These are phyloP conservation scores for Ormyrus thymus DNA, from an alignment of 2,888 invertebrate genomes.

Conservation along the genomic window DNA sequence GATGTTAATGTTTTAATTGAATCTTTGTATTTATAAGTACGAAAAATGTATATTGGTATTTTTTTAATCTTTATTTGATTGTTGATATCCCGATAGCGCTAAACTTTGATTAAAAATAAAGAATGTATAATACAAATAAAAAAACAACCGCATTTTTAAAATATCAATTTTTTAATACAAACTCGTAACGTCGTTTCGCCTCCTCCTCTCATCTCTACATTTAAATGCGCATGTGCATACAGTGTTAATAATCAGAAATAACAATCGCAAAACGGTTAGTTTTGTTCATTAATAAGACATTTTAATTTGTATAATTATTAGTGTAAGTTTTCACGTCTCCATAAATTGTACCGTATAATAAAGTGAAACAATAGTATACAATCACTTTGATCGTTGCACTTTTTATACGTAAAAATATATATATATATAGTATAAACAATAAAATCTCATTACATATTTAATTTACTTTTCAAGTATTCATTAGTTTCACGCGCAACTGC, in stretches of 20 bases:
- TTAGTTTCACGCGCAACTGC: background rate
- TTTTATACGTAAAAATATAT: conserved; percentile 50
- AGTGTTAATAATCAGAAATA: conserved; percentile 58
- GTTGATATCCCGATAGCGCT: background rate
- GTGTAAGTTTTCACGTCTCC: conserved; percentile 53
- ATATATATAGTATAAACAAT: conserved; percentile 48
- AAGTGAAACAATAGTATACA: conserved; percentile 54
- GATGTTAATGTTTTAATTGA: background rate
- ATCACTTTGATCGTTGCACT: conserved; percentile 50
- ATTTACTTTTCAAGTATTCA: conserved; percentile 19
- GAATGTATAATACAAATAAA: conserved; percentile 19
- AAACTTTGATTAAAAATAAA: conserved; percentile 2
- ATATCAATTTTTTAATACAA: conserved; percentile 57
- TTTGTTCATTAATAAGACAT: conserved; percentile 56
- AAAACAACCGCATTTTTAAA: conserved; percentile 40
- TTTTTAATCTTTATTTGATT: background rate
- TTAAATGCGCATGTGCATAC: conserved; percentile 54
- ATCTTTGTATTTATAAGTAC: background rate
- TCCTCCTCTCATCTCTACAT: conserved; percentile 47
- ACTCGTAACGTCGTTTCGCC: conserved; percentile 54
- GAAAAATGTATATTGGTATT: conserved; percentile 3
- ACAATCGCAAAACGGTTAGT: conserved; percentile 59
- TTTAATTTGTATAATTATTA: conserved; percentile 50
- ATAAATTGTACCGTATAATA: conserved; percentile 53
- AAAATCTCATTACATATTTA: conserved; percentile 39